A percentile compares a stretch with the other conserved stretches of the same genome.
phyloP scores from a whole-genome alignment of 2,888 invertebrate species.

The Lepeophtheirus nordmannii region DNA sequence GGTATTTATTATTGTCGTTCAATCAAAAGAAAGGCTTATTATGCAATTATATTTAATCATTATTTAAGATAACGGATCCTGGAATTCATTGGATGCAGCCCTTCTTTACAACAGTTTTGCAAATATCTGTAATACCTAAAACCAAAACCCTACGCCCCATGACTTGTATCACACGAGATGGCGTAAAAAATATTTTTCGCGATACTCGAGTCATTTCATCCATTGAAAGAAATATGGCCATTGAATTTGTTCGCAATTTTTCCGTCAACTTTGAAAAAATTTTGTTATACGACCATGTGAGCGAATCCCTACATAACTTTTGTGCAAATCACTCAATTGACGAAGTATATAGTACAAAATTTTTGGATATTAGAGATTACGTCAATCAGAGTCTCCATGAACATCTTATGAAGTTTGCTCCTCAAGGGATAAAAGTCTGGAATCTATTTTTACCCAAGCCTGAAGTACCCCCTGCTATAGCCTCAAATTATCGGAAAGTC shows the following conservation, averaged over 20 bases:
- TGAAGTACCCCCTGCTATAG: constrained; percentile 19
- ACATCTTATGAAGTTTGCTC: constrained; percentile 8
- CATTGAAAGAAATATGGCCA: not conserved
- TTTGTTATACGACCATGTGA: constrained; percentile 12
- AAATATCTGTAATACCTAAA: constrained; percentile 9
- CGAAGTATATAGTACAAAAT: constrained; percentile 19
- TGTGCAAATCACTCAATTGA: constrained; percentile 22
- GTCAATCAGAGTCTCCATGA: not conserved
- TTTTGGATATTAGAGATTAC: constrained; percentile 7
- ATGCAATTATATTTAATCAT: no score
- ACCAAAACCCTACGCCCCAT: constrained; percentile 9
- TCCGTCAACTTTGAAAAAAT: not conserved
- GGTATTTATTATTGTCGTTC: no score
- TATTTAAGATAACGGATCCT: not conserved
- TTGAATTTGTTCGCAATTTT: not conserved
- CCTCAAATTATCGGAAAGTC: constrained; percentile 22
- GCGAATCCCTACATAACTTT: constrained; percentile 12
- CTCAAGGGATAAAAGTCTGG: not conserved
- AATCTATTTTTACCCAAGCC: constrained; percentile 21
- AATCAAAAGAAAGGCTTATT: no score
- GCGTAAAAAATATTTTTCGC: constrained; percentile 17
- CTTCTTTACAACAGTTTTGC: constrained; percentile 1
- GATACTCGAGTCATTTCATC: constrained; percentile 15
- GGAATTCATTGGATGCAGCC: constrained; percentile 16
- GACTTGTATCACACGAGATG: constrained; percentile 17